These are phyloP conservation scores for Thryonomys swinderianus DNA, from an alignment of 2,113 vertebrate genomes.

Conservation along the genomic window DNA sequence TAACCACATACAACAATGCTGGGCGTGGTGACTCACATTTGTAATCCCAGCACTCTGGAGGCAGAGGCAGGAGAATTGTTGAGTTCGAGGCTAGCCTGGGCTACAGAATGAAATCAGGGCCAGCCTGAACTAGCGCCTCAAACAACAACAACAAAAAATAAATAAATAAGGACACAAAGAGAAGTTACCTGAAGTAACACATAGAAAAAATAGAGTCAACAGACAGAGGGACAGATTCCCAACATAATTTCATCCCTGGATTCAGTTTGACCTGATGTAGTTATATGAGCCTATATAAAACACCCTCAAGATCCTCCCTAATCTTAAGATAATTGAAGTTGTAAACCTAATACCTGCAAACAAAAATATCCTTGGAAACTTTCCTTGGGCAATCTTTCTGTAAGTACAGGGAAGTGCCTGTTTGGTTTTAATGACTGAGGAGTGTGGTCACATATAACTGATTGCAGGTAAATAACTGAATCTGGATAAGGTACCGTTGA, in stretches of 20 bases:
- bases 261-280: background rate
- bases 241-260: background rate
- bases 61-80: no score
- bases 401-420: background rate
- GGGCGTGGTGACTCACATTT: no score
- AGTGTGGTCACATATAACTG: background rate
- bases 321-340: slow-evolving; percentile 48
- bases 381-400: background rate
- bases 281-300: background rate
- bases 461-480: background rate
- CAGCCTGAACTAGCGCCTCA: no score
- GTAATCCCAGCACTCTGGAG: no score
- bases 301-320: background rate
- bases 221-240: background rate
- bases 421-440: background rate
- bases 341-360: slow-evolving; percentile 18
- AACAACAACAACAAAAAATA: no score
- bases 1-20: no score
- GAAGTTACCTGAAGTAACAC: slow-evolving; percentile 1
- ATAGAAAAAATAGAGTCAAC: slow-evolving; percentile 32
- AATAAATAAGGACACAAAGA: background rate
- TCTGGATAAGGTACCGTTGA: background rate
- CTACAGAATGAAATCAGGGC: no score
- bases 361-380: slow-evolving; percentile 8
- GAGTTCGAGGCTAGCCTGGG: no score